These are phyloP conservation scores for Dreissena rostriformis DNA, from an alignment of 1,140 invertebrate genomes.

Conservation along the genomic window DNA sequence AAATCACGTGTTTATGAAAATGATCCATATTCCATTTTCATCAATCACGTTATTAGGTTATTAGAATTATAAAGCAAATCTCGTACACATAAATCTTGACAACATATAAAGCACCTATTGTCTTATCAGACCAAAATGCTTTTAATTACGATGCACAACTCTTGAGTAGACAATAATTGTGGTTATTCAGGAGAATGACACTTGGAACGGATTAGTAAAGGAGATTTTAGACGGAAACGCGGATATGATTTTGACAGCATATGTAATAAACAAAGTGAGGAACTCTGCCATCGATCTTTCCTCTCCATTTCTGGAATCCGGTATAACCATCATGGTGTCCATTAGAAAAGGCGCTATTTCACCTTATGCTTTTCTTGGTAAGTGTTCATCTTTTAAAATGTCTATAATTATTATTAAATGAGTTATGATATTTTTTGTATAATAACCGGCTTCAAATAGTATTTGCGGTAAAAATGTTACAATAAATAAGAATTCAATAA, in stretches of 20 bases:
- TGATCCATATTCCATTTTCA: too few species aligned
- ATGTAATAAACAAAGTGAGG: constrained; percentile 98
- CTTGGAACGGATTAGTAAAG: constrained; percentile 98
- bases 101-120: too few species aligned
- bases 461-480: too few species aligned
- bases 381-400: neutral
- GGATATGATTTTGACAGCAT: constrained; percentile 97
- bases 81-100: too few species aligned
- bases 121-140: too few species aligned
- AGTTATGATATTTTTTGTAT: neutral
- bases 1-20: too few species aligned
- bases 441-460: neutral
- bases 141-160: too few species aligned
- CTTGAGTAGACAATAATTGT: too few species aligned
- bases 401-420: constrained; percentile 1
- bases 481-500: neutral
- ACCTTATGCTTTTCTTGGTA: constrained; percentile 97
- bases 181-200: constrained; percentile 58
- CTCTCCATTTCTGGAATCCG: constrained; percentile 98
- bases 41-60: too few species aligned
- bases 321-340: constrained; percentile 98
- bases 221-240: constrained; percentile 95
- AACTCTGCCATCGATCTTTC: constrained; percentile 96
- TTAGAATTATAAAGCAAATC: too few species aligned
- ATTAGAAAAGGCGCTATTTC: constrained; percentile 99